Evolutionary conservation across 1,140 invertebrate species (phyloP).

Genomic region (Riptortus pedestris): DNA sequence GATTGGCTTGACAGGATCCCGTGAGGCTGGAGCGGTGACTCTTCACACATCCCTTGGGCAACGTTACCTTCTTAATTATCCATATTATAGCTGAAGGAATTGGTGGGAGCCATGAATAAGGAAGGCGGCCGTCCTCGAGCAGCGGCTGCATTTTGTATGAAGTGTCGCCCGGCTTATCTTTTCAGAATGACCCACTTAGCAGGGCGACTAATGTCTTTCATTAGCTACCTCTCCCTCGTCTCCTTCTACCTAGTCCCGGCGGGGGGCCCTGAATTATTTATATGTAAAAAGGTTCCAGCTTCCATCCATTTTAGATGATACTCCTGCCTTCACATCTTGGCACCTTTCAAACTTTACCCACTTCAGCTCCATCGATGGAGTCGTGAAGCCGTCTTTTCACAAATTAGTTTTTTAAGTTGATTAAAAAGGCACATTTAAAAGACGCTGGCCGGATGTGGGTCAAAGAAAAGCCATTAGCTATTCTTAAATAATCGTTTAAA

Average conservation of each 20-base stretch:
- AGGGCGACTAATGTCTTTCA: neutral
- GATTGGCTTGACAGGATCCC: too few species aligned
- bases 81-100: neutral
- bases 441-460: too few species aligned
- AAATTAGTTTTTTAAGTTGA: neutral
- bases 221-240: neutral
- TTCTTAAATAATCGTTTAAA: too few species aligned
- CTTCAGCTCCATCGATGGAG: too few species aligned
- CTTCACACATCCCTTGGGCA: too few species aligned
- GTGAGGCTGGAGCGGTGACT: too few species aligned
- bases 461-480: too few species aligned
- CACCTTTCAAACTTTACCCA: too few species aligned
- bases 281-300: neutral
- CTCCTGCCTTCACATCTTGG: too few species aligned
- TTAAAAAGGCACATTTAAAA: too few species aligned
- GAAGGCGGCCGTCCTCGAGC: neutral
- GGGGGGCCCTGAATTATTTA: neutral
- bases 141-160: neutral
- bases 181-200: constrained; percentile 9
- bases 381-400: neutral
- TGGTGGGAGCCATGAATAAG: neutral
- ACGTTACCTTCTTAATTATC: constrained; percentile 2
- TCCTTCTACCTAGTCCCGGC: too few species aligned
- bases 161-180: too few species aligned
- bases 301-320: neutral